Conservation (phyloP, 2,888 invertebrate species). For the Eilema caniola region DNA sequence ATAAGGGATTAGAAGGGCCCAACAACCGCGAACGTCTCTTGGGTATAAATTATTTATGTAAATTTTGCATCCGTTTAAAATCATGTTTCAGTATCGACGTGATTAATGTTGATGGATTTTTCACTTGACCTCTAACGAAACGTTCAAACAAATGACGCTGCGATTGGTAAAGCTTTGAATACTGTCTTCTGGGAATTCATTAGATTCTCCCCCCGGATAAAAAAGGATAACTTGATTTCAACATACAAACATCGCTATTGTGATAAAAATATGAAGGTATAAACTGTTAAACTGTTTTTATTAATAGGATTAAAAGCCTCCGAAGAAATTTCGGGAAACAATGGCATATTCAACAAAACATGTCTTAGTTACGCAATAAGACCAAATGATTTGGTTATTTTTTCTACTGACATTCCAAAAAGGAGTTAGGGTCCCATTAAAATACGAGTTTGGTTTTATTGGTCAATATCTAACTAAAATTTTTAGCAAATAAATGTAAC, state of each 20-base stretch:
- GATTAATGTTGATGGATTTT: constrained; percentile 84
- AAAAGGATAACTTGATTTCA: constrained; percentile 65
- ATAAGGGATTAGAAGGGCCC: constrained; percentile 65
- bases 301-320: constrained; percentile 31
- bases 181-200: constrained; percentile 77
- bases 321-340: constrained; percentile 46
- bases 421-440: constrained; percentile 23
- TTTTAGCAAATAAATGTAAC: too few relatives aligned
- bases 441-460: neutral
- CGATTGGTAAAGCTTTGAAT: constrained; percentile 71
- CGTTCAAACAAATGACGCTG: constrained; percentile 79
- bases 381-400: constrained; percentile 60
- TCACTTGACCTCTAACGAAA: constrained; percentile 79
- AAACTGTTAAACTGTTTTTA: constrained; percentile 35
- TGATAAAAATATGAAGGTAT: constrained; percentile 38
- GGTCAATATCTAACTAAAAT: too few relatives aligned
- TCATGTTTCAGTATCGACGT: constrained; percentile 82
- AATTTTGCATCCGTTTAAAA: constrained; percentile 81
- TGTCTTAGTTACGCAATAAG: constrained; percentile 69
- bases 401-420: constrained; percentile 50
- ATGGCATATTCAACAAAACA: constrained; percentile 64
- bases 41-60: constrained; percentile 85
- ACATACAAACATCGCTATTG: constrained; percentile 58
- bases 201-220: constrained; percentile 61
- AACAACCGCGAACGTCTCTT: constrained; percentile 64